Conservation (phyloP, 2,888 invertebrate species). For the Spodoptera exigua region DNA sequence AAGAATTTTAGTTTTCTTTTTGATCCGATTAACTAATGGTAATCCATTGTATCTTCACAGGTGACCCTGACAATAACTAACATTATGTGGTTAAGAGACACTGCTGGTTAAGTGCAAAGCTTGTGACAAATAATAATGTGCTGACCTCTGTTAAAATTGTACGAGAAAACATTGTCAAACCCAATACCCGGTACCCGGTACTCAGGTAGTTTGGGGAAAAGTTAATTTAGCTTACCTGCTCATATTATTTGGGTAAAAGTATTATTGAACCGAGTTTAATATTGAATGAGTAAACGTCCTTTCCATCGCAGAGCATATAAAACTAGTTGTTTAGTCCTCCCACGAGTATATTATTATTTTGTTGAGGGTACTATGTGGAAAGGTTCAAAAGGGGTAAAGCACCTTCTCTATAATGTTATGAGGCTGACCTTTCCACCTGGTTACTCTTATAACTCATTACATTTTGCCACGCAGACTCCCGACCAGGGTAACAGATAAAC, state of each 20-base stretch:
- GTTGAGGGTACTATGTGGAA: conserved; percentile 5
- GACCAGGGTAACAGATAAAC: too few relatives aligned
- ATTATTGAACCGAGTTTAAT: not conserved
- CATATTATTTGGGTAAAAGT: too few relatives aligned
- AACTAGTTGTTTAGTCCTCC: not conserved
- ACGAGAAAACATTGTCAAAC: too few relatives aligned
- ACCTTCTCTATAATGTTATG: conserved; percentile 28
- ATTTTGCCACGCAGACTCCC: conserved; percentile 12
- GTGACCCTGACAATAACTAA: too few relatives aligned
- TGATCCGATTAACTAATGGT: too few relatives aligned
- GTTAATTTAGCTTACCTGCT: too few relatives aligned
- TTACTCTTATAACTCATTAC: conserved; percentile 44
- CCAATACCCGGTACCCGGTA: too few relatives aligned
- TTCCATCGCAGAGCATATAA: conserved; percentile 2
- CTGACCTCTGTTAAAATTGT: not conserved
- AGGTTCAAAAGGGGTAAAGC: conserved; percentile 10
- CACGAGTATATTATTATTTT: conserved; percentile 25
- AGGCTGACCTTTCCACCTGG: conserved; percentile 45
- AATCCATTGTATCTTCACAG: too few relatives aligned
- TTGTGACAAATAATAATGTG: not conserved
- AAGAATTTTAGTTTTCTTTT: too few relatives aligned
- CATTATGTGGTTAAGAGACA: too few relatives aligned
- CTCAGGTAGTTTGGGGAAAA: too few relatives aligned
- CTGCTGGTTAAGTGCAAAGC: too few relatives aligned
- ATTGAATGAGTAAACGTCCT: not conserved